phyloP scores from a whole-genome alignment of 2,888 invertebrate genomes.

The Electrophaes corylata region DNA sequence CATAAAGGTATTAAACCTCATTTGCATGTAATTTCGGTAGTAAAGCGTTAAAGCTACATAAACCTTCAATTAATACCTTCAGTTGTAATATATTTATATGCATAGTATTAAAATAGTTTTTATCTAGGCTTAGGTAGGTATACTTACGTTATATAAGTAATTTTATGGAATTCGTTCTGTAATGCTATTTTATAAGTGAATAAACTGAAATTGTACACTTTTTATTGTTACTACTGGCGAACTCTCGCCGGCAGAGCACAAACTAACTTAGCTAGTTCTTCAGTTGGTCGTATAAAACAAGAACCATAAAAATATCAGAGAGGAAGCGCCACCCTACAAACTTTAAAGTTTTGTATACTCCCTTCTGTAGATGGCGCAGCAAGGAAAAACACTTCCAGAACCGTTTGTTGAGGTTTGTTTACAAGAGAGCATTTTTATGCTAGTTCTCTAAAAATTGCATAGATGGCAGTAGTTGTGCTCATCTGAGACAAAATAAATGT shows the following conservation, averaged over 20 bases:
- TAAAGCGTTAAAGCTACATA: no score
- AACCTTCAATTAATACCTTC: no score
- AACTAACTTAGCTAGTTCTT: not conserved
- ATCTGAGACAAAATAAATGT: no score
- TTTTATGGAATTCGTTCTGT: no score
- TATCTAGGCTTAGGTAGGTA: no score
- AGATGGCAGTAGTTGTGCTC: slow-evolving; percentile 18
- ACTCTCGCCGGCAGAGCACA: not conserved
- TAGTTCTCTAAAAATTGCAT: slow-evolving; percentile 1
- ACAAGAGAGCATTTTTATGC: not conserved
- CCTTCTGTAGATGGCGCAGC: slow-evolving; percentile 24
- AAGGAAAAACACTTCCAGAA: slow-evolving; percentile 6
- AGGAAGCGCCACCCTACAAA: not conserved
- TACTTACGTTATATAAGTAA: no score
- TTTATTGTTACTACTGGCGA: slow-evolving; percentile 12
- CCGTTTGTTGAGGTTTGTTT: not conserved
- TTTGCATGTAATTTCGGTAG: no score
- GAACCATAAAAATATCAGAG: not conserved
- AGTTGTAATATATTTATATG: no score
- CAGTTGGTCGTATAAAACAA: not conserved
- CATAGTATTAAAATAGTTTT: no score
- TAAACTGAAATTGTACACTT: no score
- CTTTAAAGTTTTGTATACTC: not conserved
- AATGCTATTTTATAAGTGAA: no score
- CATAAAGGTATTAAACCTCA: no score